Conservation (phyloP, 2,888 invertebrate species). For the Digitonthophagus gazella region DNA sequence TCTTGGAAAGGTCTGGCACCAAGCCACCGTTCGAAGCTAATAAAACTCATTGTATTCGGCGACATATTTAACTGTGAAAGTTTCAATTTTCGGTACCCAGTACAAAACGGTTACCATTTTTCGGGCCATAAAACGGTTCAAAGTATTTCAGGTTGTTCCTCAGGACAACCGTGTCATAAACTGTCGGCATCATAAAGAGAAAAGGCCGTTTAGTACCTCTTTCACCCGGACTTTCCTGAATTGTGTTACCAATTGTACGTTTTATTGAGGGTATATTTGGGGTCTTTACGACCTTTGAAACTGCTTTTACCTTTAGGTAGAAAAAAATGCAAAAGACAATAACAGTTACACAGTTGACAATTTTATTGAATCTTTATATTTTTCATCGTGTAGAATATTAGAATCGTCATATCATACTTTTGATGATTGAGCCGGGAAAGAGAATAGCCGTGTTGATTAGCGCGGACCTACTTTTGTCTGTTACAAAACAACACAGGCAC, state of each 20-base stretch:
- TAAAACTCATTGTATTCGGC: neutral
- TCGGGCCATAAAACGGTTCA: neutral
- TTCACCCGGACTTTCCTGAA: neutral
- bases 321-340: neutral
- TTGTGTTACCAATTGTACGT: neutral
- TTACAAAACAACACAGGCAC: constrained; percentile 19
- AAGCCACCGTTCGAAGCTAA: neutral
- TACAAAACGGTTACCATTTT: neutral
- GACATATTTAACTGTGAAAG: neutral
- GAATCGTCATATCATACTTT: too few species aligned
- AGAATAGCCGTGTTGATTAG: neutral
- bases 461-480: neutral
- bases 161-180: neutral
- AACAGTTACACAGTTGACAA: neutral
- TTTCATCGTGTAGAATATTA: neutral
- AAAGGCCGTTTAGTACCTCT: neutral
- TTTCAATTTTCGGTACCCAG: neutral
- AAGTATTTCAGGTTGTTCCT: neutral
- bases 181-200: neutral
- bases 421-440: neutral
- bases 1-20: neutral
- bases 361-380: neutral
- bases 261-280: neutral
- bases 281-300: neutral
- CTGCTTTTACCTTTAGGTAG: neutral